Conservation (phyloP, 1,140 invertebrate genomes). For the Danaus plexippus region DNA sequence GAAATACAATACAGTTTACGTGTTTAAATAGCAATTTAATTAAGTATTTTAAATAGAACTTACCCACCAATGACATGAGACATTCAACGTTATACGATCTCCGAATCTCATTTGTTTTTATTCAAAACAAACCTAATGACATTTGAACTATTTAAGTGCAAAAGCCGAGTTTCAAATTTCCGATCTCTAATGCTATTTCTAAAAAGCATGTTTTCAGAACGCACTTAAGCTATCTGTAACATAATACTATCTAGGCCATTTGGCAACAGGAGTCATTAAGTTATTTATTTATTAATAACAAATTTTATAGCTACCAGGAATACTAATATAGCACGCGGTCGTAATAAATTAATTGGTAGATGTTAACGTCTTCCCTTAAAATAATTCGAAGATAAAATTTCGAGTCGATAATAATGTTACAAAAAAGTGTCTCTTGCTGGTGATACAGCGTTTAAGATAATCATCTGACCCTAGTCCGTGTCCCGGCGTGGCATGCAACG, state of each 20-base stretch:
- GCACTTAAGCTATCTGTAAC: constrained; percentile 62
- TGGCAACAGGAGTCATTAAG: constrained; percentile 39
- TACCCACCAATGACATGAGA: too few species aligned
- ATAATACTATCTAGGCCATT: constrained; percentile 48
- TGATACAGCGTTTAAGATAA: constrained; percentile 71
- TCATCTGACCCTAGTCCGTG: constrained; percentile 60
- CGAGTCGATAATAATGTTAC: constrained; percentile 57
- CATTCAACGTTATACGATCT: too few species aligned
- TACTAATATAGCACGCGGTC: too few species aligned
- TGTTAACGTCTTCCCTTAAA: constrained; percentile 20
- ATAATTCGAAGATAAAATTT: constrained; percentile 42
- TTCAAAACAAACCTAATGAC: constrained; percentile 56
- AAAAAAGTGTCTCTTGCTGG: constrained; percentile 67
- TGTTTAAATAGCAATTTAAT: too few species aligned
- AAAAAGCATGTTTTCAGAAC: constrained; percentile 65
- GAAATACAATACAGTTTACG: too few species aligned
- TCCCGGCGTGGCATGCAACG: constrained; percentile 53
- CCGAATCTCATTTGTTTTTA: constrained; percentile 43
- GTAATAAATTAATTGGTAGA: too few species aligned
- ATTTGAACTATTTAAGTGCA: constrained; percentile 59
- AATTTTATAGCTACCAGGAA: too few species aligned
- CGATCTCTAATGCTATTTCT: constrained; percentile 53
- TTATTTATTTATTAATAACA: neutral
- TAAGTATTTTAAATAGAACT: too few species aligned
- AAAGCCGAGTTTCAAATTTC: constrained; percentile 51